Conservation (phyloP, 1,140 invertebrate species). For the Riptortus pedestris region DNA sequence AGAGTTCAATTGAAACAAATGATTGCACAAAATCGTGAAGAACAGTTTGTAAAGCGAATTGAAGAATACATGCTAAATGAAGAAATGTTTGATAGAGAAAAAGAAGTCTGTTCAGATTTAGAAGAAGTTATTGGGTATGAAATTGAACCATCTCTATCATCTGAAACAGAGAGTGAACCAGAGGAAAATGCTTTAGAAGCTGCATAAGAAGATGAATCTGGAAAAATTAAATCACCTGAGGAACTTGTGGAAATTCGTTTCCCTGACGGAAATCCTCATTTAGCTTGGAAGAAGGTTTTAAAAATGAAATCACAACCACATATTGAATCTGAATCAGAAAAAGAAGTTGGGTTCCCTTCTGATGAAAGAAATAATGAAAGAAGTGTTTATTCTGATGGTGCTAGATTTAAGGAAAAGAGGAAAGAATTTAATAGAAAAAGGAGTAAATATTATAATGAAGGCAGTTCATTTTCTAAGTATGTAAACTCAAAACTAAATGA, state of each 20-base stretch:
- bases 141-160: not conserved
- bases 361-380: no score
- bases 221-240: not conserved
- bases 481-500: no score
- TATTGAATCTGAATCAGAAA: no score
- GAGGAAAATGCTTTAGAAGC: not conserved
- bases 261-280: constrained; percentile 3
- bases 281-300: not conserved
- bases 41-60: constrained; percentile 42
- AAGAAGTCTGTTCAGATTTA: not conserved
- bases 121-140: not conserved
- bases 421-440: no score
- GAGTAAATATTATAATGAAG: no score
- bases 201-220: not conserved
- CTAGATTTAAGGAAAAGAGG: no score
- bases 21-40: constrained; percentile 48
- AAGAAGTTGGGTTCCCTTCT: no score
- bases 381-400: no score
- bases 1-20: constrained; percentile 47
- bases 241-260: not conserved
- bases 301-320: no score
- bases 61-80: constrained; percentile 24
- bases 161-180: not conserved
- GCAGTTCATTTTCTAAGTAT: no score
- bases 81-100: constrained; percentile 20